Evolutionary conservation across 2,797 vertebrate species (phyloP).

Genomic region (Anguilla megastoma): DNA sequence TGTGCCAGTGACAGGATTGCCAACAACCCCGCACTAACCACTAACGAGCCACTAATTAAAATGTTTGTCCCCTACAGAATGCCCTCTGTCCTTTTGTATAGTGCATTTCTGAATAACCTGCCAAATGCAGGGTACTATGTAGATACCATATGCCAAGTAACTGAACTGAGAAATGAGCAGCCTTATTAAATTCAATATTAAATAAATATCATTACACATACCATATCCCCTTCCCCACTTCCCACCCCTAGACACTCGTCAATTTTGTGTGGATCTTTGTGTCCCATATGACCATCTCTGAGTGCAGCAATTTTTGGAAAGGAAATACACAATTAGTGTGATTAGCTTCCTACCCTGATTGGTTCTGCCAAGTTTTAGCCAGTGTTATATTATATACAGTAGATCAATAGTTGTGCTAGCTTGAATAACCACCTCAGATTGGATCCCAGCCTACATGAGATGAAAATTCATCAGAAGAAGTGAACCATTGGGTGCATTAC

Average conservation of each 20-base stretch:
- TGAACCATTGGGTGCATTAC: not conserved
- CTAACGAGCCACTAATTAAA: conserved; percentile 1
- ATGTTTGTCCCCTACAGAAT: not conserved
- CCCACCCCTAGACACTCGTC: not conserved
- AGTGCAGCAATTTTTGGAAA: not conserved
- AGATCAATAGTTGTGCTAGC: not conserved
- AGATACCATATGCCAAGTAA: not conserved
- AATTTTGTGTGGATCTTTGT: not conserved
- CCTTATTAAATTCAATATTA: not conserved
- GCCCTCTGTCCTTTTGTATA: not conserved
- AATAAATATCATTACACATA: too few relatives aligned
- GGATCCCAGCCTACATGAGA: not conserved
- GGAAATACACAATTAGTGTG: not conserved
- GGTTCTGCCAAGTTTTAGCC: not conserved
- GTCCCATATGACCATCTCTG: not conserved
- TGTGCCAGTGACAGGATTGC: not conserved
- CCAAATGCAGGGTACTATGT: not conserved
- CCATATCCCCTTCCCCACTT: not conserved
- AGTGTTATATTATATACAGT: not conserved
- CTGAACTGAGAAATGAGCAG: not conserved
- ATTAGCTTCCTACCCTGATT: not conserved
- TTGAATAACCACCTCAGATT: not conserved
- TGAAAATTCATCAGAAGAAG: not conserved
- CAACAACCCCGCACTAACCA: not conserved
- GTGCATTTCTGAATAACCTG: not conserved